A percentile compares a stretch with the other conserved stretches of the same genome.
phyloP scores from a whole-genome alignment of 2,113 vertebrate species.

The Oxyruncus cristatus region DNA sequence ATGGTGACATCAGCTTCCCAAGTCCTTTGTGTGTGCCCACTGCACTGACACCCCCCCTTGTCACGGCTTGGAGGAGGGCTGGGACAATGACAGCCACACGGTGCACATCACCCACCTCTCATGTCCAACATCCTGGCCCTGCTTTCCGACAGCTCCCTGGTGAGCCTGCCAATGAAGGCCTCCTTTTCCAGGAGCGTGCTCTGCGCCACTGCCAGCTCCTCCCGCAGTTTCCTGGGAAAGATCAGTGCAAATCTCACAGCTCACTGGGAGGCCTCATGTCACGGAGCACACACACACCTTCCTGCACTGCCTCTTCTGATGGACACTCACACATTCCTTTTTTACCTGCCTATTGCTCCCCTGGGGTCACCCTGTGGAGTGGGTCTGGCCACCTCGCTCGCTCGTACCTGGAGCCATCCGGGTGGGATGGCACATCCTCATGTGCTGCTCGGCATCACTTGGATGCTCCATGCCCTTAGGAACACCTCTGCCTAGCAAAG shows the following conservation, averaged over 20 bases:
- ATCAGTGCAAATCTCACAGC: neutral
- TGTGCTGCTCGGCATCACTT: rapidly evolving
- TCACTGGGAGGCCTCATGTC: neutral
- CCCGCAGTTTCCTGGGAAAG: constrained; percentile 25
- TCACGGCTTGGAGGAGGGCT: neutral
- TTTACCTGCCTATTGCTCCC: neutral
- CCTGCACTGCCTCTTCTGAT: neutral
- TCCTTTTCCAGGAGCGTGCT: constrained; percentile 66
- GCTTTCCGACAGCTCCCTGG: constrained; percentile 60
- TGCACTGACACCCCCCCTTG: neutral
- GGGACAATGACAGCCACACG: neutral
- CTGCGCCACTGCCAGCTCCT: constrained; percentile 55
- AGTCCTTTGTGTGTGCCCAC: rapidly evolving
- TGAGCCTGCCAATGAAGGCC: constrained; percentile 63
- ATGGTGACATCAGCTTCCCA: neutral
- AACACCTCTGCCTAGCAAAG: neutral
- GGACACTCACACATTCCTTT: neutral
- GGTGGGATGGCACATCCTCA: neutral
- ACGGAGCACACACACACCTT: neutral
- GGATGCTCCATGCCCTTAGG: neutral
- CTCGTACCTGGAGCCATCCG: neutral
- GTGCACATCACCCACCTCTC: constrained; percentile 65
- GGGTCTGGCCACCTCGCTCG: neutral
- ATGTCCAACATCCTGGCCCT: constrained; percentile 73
- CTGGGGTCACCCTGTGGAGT: too few relatives aligned